Evolutionary conservation across 2,888 invertebrate species (phyloP).

Genomic region (Caenorhabditis virilis): DNA sequence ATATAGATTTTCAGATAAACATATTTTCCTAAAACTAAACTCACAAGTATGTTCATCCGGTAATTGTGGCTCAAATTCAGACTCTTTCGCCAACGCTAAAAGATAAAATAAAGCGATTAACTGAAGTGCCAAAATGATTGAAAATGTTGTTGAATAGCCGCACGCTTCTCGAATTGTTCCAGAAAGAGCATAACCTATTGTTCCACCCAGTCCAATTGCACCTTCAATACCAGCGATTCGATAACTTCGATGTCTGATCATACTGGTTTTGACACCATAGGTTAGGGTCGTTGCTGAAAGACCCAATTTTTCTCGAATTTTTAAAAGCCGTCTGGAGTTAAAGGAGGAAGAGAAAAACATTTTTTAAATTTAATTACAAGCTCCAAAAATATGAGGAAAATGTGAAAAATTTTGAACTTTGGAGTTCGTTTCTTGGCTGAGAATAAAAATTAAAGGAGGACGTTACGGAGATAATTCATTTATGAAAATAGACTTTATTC

Average conservation of each 20-base stretch:
- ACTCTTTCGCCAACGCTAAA: constrained; percentile 51
- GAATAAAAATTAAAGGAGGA: too few species aligned
- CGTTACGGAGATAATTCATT: too few species aligned
- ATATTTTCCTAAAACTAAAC: too few species aligned
- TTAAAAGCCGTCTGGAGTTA: too few species aligned
- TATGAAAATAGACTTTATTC: too few species aligned
- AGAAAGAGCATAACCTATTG: constrained; percentile 68
- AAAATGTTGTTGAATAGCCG: constrained; percentile 69
- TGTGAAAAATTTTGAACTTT: too few species aligned
- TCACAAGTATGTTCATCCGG: constrained; percentile 25
- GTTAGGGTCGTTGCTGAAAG: constrained; percentile 68
- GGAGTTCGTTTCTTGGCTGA: too few species aligned
- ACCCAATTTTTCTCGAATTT: too few species aligned
- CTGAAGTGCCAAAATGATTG: constrained; percentile 60
- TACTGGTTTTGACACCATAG: constrained; percentile 68
- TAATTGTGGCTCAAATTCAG: constrained; percentile 13
- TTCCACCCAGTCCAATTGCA: constrained; percentile 69
- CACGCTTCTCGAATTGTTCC: constrained; percentile 67
- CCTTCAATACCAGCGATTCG: constrained; percentile 69
- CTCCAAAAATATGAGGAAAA: too few species aligned
- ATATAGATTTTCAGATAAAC: not conserved
- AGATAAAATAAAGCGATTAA: constrained; percentile 66
- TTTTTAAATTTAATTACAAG: too few species aligned
- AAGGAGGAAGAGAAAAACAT: too few species aligned
- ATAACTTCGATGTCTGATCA: constrained; percentile 60